phyloP scores from a whole-genome alignment of 2,797 vertebrate species.

The Sebastes trivittatus region DNA sequence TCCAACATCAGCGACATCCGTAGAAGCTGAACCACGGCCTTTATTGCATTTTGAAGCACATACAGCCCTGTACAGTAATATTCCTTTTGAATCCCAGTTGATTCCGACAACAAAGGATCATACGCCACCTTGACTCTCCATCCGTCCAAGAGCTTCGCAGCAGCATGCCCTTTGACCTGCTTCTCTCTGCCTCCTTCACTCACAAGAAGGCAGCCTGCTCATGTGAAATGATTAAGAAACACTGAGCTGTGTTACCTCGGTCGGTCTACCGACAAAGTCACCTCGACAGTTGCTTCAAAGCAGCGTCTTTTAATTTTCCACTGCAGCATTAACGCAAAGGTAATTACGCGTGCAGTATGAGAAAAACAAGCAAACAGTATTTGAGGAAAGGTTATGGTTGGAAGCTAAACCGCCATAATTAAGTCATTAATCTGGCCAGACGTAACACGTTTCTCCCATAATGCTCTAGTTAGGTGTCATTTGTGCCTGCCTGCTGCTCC shows the following conservation, averaged over 20 bases:
- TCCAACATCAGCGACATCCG: neutral
- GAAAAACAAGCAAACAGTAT: slow-evolving; percentile 62
- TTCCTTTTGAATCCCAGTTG: slow-evolving; percentile 8
- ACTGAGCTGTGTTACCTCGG: neutral
- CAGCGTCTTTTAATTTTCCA: slow-evolving; percentile 56
- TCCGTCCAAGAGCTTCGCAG: neutral
- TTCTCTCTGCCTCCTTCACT: slow-evolving; percentile 6
- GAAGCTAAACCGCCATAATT: slow-evolving; percentile 85
- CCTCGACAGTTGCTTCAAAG: slow-evolving; percentile 16
- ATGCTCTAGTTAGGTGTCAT: slow-evolving; percentile 78
- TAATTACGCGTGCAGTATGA: slow-evolving; percentile 64
- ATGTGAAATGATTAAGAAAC: slow-evolving; percentile 39
- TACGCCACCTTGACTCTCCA: neutral
- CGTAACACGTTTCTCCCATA: slow-evolving; percentile 80
- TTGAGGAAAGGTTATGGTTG: slow-evolving; percentile 81
- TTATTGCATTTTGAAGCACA: slow-evolving; percentile 16
- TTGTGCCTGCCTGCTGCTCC: slow-evolving; percentile 61
- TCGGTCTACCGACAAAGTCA: slow-evolving; percentile 48
- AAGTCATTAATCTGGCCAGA: slow-evolving; percentile 84
- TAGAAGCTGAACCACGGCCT: neutral
- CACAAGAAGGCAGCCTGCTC: neutral
- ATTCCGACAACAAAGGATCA: slow-evolving; percentile 5
- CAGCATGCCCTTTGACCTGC: slow-evolving; percentile 20
- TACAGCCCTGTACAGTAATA: neutral
- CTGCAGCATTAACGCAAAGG: slow-evolving; percentile 48